phyloP scores from a whole-genome alignment of 2,888 invertebrate species.

The Bellardia bayeri region DNA sequence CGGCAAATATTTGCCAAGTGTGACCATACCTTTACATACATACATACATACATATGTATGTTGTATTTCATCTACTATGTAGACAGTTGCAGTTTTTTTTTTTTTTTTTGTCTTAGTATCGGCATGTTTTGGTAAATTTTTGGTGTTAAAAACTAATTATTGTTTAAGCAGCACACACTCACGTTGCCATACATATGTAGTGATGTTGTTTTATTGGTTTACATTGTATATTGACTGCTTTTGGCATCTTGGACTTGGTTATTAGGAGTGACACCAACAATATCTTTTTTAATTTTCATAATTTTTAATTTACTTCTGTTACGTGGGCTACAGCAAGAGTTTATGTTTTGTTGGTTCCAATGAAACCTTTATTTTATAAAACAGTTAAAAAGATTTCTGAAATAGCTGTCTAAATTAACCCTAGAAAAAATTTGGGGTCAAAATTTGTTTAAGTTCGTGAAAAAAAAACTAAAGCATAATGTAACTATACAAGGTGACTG shows the following conservation, averaged over 20 bases:
- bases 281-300: conserved; percentile 2
- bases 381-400: too few relatives aligned
- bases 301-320: not conserved
- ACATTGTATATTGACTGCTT: conserved; percentile 43
- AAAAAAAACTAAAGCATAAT: too few relatives aligned
- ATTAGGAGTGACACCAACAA: not conserved
- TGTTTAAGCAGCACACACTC: conserved; percentile 18
- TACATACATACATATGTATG: too few relatives aligned
- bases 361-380: too few relatives aligned
- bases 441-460: too few relatives aligned
- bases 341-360: too few relatives aligned
- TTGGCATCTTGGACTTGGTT: conserved; percentile 46
- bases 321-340: too few relatives aligned
- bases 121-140: conserved; percentile 36
- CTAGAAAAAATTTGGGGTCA: too few relatives aligned
- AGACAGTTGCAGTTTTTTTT: not conserved
- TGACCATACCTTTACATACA: too few relatives aligned
- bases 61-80: not conserved
- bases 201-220: conserved; percentile 28
- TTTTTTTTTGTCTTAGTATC: not conserved
- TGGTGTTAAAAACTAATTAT: conserved; percentile 66
- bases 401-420: too few relatives aligned
- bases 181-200: conserved; percentile 29
- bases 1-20: too few relatives aligned
- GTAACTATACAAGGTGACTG: too few relatives aligned